These are phyloP conservation scores for Pseudomyrmex dendroicus DNA, from an alignment of 1,140 invertebrate species.

Conservation along the genomic window DNA sequence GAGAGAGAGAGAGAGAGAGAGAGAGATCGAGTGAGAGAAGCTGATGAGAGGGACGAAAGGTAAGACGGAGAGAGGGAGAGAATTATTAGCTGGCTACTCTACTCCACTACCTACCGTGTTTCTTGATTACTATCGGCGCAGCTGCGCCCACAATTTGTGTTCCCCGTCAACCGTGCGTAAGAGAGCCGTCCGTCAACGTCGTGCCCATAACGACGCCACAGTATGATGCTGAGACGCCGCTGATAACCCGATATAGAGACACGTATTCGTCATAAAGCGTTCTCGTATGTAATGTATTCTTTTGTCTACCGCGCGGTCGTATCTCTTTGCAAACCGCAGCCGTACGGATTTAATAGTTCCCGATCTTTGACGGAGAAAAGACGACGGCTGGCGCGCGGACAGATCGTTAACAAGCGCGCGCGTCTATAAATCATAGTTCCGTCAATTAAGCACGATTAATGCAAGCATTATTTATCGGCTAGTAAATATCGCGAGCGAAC, in stretches of 20 bases:
- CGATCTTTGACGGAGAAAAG: not conserved
- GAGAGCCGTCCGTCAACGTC: slow-evolving; percentile 82
- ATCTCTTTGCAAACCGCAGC: not conserved
- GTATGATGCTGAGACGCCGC: slow-evolving; percentile 67
- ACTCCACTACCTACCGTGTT: slow-evolving; percentile 80
- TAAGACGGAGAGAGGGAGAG: slow-evolving; percentile 41
- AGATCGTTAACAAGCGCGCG: slow-evolving; percentile 10
- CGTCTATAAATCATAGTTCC: not conserved
- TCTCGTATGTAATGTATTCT: slow-evolving; percentile 33
- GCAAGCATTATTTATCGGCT: not conserved
- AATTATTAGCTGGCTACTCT: slow-evolving; percentile 81
- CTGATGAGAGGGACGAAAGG: slow-evolving; percentile 45
- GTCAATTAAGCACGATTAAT: slow-evolving; percentile 21
- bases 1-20: slow-evolving; percentile 14
- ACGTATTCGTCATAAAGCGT: slow-evolving; percentile 64
- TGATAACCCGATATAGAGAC: slow-evolving; percentile 70
- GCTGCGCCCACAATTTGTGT: slow-evolving; percentile 84
- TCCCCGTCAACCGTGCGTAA: slow-evolving; percentile 82
- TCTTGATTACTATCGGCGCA: slow-evolving; percentile 84
- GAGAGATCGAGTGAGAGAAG: not conserved
- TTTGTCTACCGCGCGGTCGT: slow-evolving; percentile 19
- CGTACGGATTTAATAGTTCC: slow-evolving; percentile 7
- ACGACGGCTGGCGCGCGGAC: not conserved
- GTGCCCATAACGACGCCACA: slow-evolving; percentile 72
- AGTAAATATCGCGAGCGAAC: not conserved